phyloP scores from a whole-genome alignment of 2,888 invertebrate species.

The Matsumyia berberina region DNA sequence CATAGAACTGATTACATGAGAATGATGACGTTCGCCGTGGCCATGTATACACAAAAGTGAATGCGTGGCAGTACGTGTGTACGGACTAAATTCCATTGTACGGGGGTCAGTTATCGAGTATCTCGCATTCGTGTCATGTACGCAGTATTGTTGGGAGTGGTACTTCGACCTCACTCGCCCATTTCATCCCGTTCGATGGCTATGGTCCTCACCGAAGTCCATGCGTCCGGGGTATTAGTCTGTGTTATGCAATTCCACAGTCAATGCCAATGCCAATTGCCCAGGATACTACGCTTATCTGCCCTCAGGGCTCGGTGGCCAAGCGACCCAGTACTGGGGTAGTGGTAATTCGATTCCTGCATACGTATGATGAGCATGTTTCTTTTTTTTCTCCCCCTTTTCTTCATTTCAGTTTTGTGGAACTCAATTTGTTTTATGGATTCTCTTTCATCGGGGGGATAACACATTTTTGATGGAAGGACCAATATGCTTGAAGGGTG shows the following conservation, averaged over 20 bases:
- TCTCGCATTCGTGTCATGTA: slow-evolving; percentile 69
- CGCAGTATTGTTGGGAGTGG: slow-evolving; percentile 30
- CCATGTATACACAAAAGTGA: slow-evolving; percentile 33
- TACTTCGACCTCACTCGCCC: background rate
- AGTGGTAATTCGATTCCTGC: slow-evolving; percentile 72
- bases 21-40: slow-evolving; percentile 57
- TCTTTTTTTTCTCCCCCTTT: slow-evolving; percentile 43
- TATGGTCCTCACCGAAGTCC: slow-evolving; percentile 27
- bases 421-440: slow-evolving; percentile 75
- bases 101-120: slow-evolving; percentile 73
- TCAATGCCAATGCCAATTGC: slow-evolving; percentile 74
- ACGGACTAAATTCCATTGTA: slow-evolving; percentile 27
- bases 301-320: slow-evolving; percentile 45
- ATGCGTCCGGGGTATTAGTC: slow-evolving; percentile 54
- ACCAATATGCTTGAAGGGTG: slow-evolving; percentile 54
- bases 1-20: slow-evolving; percentile 70
- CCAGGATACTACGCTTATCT: slow-evolving; percentile 70
- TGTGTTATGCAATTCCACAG: slow-evolving; percentile 67
- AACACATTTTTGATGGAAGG: slow-evolving; percentile 65
- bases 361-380: slow-evolving; percentile 27
- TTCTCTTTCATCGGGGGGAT: slow-evolving; percentile 68
- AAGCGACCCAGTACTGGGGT: too few relatives aligned
- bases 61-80: slow-evolving; percentile 45
- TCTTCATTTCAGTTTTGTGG: slow-evolving; percentile 45
- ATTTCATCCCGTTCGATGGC: slow-evolving; percentile 41